These are phyloP conservation scores for Drosophila yakuba DNA, from an alignment of 1,140 invertebrate species.

Conservation along the genomic window DNA sequence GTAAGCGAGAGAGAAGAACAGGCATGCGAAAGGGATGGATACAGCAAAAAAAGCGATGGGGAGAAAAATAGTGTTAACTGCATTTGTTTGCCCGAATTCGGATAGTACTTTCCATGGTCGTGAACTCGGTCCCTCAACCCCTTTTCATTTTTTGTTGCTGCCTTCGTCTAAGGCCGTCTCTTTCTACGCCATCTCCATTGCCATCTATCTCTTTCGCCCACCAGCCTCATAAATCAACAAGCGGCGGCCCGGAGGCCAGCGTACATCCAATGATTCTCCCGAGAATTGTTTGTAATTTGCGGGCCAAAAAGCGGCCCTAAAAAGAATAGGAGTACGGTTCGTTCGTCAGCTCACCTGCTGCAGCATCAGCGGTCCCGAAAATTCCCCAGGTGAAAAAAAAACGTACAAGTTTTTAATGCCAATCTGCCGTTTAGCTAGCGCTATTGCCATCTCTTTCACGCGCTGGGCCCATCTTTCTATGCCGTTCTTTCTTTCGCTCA, in stretches of 20 bases:
- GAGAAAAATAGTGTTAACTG: conserved; percentile 28
- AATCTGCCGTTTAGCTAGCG: conserved; percentile 66
- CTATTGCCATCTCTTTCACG: conserved; percentile 1
- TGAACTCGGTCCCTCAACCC: background rate
- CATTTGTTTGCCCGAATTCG: conserved; percentile 52
- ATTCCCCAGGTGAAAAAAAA: conserved; percentile 29
- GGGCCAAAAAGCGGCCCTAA: conserved; percentile 55
- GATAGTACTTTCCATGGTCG: conserved; percentile 8
- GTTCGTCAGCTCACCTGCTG: conserved; percentile 18
- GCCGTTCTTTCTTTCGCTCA: conserved; percentile 5
- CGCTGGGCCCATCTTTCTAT: no score
- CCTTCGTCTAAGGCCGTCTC: background rate
- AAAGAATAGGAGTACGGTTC: conserved; percentile 3
- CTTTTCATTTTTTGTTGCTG: background rate
- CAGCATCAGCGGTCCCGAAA: conserved; percentile 27
- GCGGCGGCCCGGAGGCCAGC: conserved; percentile 37
- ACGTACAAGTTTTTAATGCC: conserved; percentile 68
- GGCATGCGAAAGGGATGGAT: no score
- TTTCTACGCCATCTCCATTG: background rate
- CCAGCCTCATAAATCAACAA: conserved; percentile 58
- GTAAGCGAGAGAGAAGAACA: background rate
- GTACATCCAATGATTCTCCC: conserved; percentile 60
- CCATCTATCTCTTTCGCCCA: background rate
- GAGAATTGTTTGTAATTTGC: conserved; percentile 73
- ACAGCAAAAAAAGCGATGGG: background rate